Evolutionary conservation across 2,113 vertebrate species (phyloP).

Genomic region (Calonectris borealis): DNA sequence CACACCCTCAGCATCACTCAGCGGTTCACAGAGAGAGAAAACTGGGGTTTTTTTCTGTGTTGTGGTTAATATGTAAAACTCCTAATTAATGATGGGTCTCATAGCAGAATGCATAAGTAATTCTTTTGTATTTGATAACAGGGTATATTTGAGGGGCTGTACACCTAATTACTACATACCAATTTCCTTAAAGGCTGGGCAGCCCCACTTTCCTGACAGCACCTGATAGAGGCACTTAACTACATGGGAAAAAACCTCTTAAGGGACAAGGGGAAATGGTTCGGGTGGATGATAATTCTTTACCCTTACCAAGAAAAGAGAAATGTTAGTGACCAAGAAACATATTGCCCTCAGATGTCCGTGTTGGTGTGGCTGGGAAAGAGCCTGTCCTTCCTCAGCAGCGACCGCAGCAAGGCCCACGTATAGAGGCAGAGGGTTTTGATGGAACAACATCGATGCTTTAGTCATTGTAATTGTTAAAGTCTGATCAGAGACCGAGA

Average conservation of each 20-base stretch:
- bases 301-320: background rate
- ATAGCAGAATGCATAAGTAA: slow-evolving; percentile 48
- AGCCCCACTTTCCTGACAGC: background rate
- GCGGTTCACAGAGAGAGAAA: background rate
- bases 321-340: background rate
- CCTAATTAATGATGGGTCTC: slow-evolving; percentile 51
- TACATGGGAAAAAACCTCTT: background rate
- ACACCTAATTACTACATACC: slow-evolving; percentile 1
- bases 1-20: background rate
- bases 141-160: slow-evolving; percentile 10
- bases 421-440: fast-evolving
- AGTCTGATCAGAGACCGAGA: background rate
- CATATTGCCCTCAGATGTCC: fast-evolving
- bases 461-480: fast-evolving
- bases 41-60: background rate
- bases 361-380: background rate
- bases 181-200: background rate
- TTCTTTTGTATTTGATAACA: slow-evolving; percentile 51
- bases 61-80: slow-evolving; percentile 50
- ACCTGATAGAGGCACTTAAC: background rate
- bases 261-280: background rate
- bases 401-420: fast-evolving
- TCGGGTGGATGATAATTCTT: fast-evolving
- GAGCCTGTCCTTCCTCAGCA: background rate
- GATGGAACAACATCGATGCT: fast-evolving